These are phyloP conservation scores for Paracentrotus lividus DNA, from an alignment of 53 echinoderm and acorn worm species.

Conservation along the genomic window DNA sequence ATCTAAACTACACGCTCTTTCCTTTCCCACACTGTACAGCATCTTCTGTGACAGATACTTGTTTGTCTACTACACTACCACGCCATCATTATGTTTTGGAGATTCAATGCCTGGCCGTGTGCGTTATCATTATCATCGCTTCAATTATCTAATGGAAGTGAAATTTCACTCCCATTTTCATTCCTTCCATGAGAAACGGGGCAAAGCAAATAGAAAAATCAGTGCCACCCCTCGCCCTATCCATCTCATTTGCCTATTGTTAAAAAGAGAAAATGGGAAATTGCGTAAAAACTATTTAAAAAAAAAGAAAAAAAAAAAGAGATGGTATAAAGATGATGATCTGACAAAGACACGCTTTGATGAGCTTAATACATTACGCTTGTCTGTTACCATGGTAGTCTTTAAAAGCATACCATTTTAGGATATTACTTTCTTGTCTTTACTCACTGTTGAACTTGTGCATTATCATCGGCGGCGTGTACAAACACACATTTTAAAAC, in stretches of 20 bases:
- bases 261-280: not conserved
- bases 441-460: not conserved
- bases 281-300: too few relatives aligned
- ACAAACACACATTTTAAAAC: too few relatives aligned
- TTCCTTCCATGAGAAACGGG: not conserved
- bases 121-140: slow-evolving; percentile 56
- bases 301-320: not conserved
- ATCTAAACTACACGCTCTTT: not conserved
- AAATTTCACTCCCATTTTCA: slow-evolving; percentile 42
- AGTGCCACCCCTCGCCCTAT: not conserved
- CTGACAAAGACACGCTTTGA: not conserved
- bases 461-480: not conserved
- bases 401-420: not conserved
- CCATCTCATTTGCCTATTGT: slow-evolving; percentile 15
- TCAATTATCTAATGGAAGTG: slow-evolving; percentile 64
- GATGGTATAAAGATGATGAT: slow-evolving; percentile 14
- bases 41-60: not conserved
- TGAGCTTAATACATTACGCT: slow-evolving; percentile 4
- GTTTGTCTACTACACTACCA: not conserved
- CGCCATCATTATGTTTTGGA: not conserved
- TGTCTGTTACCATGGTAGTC: not conserved
- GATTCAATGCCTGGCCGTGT: slow-evolving; percentile 36
- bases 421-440: not conserved
- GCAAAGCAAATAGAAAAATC: slow-evolving; percentile 54
- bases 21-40: not conserved